Evolutionary conservation across 2,113 vertebrate genomes (phyloP).

Genomic region (Oceanodroma tethys): DNA sequence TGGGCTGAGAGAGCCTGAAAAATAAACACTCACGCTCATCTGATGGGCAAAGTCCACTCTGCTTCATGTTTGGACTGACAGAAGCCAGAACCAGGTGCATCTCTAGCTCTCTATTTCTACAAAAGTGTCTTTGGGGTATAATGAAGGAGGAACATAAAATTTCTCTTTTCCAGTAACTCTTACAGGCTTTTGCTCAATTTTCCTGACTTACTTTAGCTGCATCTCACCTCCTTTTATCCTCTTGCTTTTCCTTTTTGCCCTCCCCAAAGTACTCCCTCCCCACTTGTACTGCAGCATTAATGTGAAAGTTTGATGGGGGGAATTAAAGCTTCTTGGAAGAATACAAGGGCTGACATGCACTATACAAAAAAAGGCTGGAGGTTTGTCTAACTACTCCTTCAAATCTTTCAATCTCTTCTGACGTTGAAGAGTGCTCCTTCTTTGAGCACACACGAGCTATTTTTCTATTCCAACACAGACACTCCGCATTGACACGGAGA

Average conservation of each 20-base stretch:
- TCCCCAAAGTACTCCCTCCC: background rate
- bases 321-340: background rate
- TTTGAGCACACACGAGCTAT: background rate
- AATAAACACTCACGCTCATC: background rate
- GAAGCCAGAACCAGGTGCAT: background rate
- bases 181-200: background rate
- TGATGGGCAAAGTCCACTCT: background rate
- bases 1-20: background rate
- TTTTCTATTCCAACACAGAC: background rate
- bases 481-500: background rate
- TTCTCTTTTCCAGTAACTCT: background rate
- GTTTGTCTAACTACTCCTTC: background rate
- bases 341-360: background rate
- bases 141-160: background rate
- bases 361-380: background rate
- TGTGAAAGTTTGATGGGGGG: background rate
- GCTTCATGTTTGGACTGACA: background rate
- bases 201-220: background rate
- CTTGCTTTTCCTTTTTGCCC: background rate
- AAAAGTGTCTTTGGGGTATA: background rate
- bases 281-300: background rate
- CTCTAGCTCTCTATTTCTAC: background rate
- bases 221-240: background rate
- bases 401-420: background rate
- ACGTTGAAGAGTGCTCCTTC: background rate